These are phyloP conservation scores for Budorcas taxicolor DNA, from an alignment of 2,113 vertebrate genomes.

Conservation along the genomic window DNA sequence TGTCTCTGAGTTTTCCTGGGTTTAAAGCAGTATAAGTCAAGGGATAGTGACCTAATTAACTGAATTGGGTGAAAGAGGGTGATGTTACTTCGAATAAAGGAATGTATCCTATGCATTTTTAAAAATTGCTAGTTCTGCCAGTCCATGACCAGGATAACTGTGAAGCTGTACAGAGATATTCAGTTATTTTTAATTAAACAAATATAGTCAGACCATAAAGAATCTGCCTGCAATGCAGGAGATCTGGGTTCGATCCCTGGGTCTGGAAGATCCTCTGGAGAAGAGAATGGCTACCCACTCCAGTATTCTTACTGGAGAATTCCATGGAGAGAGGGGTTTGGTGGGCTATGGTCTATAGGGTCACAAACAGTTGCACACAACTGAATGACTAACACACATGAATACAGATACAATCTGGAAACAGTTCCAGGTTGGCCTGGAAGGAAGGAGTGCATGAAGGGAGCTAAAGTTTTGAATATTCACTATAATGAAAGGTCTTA, in stretches of 20 bases:
- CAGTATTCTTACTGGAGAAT: not conserved
- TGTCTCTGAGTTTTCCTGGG: not conserved
- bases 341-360: accelerated
- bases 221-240: not conserved
- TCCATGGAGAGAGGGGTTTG: not conserved
- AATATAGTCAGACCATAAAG: not conserved
- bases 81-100: not conserved
- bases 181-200: not conserved
- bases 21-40: not conserved
- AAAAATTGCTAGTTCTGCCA: not conserved
- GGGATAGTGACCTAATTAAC: not conserved
- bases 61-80: not conserved
- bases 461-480: not conserved
- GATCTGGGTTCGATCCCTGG: not conserved
- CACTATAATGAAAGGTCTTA: not conserved
- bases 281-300: not conserved
- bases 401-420: not conserved
- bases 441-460: not conserved
- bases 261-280: not conserved
- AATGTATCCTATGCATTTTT: not conserved
- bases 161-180: not conserved
- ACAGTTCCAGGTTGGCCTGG: not conserved
- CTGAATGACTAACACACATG: not conserved
- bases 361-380: not conserved
- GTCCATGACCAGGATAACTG: not conserved